Percentiles rank a stretch among this genome's conserved stretches.
These are phyloP conservation scores for Catharus ustulatus DNA, from an alignment of 2,797 vertebrate genomes.

Conservation along the genomic window DNA sequence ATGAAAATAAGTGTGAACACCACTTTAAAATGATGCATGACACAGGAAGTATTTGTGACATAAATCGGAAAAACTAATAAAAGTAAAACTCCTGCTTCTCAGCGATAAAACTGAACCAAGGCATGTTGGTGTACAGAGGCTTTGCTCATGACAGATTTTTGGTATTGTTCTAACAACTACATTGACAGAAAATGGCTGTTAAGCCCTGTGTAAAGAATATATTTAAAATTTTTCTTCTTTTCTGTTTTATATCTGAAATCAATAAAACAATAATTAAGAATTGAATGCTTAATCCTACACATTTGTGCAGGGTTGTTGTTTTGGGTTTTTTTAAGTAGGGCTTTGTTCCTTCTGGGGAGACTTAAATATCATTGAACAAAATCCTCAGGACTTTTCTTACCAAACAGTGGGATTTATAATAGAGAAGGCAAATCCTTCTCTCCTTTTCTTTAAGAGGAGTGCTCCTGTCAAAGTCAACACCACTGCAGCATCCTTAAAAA, in stretches of 20 bases:
- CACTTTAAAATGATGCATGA: neutral
- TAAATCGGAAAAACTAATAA: neutral
- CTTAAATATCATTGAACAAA: conserved; percentile 31
- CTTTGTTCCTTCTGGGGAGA: neutral
- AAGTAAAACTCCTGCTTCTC: neutral
- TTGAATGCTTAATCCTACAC: conserved; percentile 8
- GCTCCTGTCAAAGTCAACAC: conserved; percentile 3
- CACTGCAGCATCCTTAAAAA: conserved; percentile 27
- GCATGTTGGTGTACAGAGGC: neutral
- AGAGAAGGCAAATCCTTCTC: neutral
- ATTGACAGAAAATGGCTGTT: conserved; percentile 3
- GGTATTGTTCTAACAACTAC: neutral
- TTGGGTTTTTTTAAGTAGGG: neutral
- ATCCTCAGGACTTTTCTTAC: conserved; percentile 9
- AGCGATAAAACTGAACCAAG: neutral
- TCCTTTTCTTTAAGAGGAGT: neutral
- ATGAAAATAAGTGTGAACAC: neutral
- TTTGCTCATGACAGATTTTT: neutral
- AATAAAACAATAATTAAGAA: conserved; percentile 50
- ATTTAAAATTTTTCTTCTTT: neutral
- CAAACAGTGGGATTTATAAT: conserved; percentile 10
- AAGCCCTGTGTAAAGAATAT: conserved; percentile 8
- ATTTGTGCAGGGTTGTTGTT: neutral
- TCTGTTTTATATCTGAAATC: conserved; percentile 20
- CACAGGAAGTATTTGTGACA: conserved; percentile 8